Base-by-base conservation (phyloP, 2,113 vertebrate species). In the Choloepus hoffmanni region DNA sequence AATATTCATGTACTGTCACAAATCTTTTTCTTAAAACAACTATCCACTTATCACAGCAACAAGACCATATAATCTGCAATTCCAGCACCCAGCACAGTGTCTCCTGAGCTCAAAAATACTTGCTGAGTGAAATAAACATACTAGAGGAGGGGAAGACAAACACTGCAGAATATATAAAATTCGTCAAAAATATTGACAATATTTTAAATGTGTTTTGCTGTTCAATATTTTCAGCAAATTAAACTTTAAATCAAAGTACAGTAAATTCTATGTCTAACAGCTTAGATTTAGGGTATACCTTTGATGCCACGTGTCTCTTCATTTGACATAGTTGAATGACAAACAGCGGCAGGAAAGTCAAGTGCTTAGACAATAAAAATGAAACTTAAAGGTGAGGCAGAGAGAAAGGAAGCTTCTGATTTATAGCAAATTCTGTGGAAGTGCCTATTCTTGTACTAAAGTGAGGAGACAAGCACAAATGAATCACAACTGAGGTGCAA, bases 51-150 rank as follows among this genome's bases (percentile, higher is more conserved):
- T 33, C 65, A 68, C 33, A 74, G 21, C 21, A 0, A 87, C 23
- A 78, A 0, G 1, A 79, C 16, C 58, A 92, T 9, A 7, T 10
- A 30, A 55, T 2, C 72, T 14, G 7, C 8, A 89, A 19, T n/a
- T 62, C 14, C 15, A 23, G 8, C 18, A 84, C 74, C 33, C 5
- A 90, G 65, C 58, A 43, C 9, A 73, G 48, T 28, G 40, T 14
- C 7, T 79, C n/a, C 1, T 14, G 7, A 45, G 28, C 43, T 58
- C 40, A 68, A 58, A 19, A 84, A 16, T 68, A 79, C 36, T 58
- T 89, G n/a, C 50, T 87, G 63, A 85, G 60, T 76, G 68, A 97
- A 89, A 85, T 85, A 58, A 84, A 92, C 9, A 86, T 70, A 36
- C 48, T 5, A 68, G 18, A 91, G 7, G 43, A 48, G 23, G 8